Evolutionary conservation across 2,888 invertebrate genomes (phyloP), one percentile per base, ranked within the genome.

Genomic region (Noctua pronuba): DNA sequence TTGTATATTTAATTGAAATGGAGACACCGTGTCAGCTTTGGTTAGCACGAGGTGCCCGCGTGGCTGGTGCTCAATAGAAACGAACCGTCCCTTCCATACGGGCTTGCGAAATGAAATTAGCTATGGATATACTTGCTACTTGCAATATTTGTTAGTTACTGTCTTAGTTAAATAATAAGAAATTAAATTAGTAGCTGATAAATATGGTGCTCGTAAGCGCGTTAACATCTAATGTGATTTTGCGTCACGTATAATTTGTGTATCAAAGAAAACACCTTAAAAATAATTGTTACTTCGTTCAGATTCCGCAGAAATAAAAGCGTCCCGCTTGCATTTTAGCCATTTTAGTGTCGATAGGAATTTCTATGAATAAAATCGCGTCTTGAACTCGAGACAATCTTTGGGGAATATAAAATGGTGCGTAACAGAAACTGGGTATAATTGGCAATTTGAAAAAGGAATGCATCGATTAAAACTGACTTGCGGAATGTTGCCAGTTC

Each of bases 381-480:
- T 73, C 80, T 55, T 73, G 52, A 75, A 69, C 69, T 73, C 69
- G 41, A 21, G 35, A 66, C 41, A 62, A 72, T 78, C 81, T 49
- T 65, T 68, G 21, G 85, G 75, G 80, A 79, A 83, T 83, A 79
- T 55, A 79, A 73, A 83, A 83, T 67, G 75, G 69, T 79, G 79
- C 84, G 84, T 83, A 75, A 75, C 75, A 62, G 69, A 83, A 79
- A 75, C 65, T 62, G 68, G 72, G n/a, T 69, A 78, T 82, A 83
- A 83, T 83, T 83, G 83, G 66, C 84, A 83, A 83, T 83, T 75
- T 79, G 68, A 68, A 83, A 82, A 79, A 75, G 68, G 74, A 84
- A 73, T 76, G 68, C 73, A 84, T 80, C 74, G 80, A 84, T 84
- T 84, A 72, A 73, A 64, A 60, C 49, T 64, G 62, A 46, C 46